These are phyloP conservation scores for Rhodinocichla rosea DNA, from an alignment of 2,113 vertebrate species.

Conservation along the genomic window DNA sequence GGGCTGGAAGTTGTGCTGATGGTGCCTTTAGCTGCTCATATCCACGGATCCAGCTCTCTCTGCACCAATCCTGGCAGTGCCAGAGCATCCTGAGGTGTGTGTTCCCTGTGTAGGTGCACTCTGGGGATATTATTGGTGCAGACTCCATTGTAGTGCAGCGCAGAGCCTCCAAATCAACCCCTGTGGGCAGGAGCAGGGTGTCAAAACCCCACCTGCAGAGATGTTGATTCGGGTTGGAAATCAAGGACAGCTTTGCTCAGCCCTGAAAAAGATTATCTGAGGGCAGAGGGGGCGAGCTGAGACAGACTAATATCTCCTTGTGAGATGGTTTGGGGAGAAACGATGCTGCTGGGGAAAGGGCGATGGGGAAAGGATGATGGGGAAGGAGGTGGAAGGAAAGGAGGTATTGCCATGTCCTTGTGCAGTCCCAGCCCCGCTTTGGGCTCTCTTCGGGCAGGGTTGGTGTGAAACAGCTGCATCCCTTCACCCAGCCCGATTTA, in stretches of 20 bases:
- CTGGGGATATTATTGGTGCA: fast-evolving
- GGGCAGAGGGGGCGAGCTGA: background rate
- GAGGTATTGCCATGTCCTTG: background rate
- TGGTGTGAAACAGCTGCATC: background rate
- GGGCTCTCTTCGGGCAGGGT: background rate
- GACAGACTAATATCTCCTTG: fast-evolving
- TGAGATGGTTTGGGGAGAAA: background rate
- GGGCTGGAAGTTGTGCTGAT: fast-evolving
- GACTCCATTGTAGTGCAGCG: fast-evolving
- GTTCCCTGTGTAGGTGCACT: fast-evolving
- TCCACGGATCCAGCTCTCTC: background rate
- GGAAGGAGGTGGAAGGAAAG: background rate
- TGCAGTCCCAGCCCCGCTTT: background rate
- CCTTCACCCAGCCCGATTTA: background rate
- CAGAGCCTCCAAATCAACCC: background rate
- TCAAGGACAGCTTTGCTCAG: background rate
- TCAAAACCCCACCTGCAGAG: background rate
- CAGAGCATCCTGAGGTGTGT: fast-evolving
- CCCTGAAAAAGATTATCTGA: background rate
- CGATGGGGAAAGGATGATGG: fast-evolving
- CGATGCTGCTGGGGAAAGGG: background rate
- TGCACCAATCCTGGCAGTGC: background rate
- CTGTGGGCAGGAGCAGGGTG: background rate
- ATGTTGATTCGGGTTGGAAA: background rate
- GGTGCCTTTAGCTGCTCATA: background rate